Evolutionary conservation across 2,113 vertebrate genomes (phyloP), one percentile per base, ranked within the genome.

Genomic region (Oncorhynchus clarkii): DNA sequence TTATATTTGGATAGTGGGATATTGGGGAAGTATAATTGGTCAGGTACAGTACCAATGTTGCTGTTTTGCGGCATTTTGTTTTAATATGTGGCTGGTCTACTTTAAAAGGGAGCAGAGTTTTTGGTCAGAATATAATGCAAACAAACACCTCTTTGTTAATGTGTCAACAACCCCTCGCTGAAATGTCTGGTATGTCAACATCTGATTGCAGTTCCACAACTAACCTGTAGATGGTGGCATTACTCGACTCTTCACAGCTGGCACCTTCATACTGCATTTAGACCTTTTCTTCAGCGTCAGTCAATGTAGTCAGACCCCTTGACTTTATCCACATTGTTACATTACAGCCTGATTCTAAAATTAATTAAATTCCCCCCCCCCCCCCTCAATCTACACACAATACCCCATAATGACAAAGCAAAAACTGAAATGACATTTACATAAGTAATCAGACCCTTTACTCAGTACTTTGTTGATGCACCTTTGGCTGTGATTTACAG

Each of bases 11-110:
- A 77, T 82, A 70, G 20, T 80, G 79, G 73, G 29, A 69, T 71
- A 75, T 57, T 73, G 69, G 65, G 64, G 65, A 73, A 14, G 34
- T 76, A 71, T 76, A 27, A 60, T 49, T 76, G 11, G 14, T 88
- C 76, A 81, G 83, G 87, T 88, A 77, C 71, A 87, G 80, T 78
- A 20, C 49, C 80, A 79, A 85, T 84, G 80, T 77, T 78, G 85
- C 76, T 78, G 73, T 85, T 75, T 86, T 78, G 65, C 83, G 67
- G 81, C n/a, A 72, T 74, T 82, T 78, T 79, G 49, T 91, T 88
- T 91, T 86, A 85, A 86, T 83, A 80, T 88, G 85, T 92, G 89
- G 85, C 87, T 87, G 89, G 90, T 89, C 90, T 93, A 88, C 89
- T 84, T 88, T 69, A 82, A 91, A 90, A 83, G 85, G 81, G 84